Evolutionary conservation across 2,888 invertebrate species (phyloP).

Genomic region (Mythimna albipuncta): DNA sequence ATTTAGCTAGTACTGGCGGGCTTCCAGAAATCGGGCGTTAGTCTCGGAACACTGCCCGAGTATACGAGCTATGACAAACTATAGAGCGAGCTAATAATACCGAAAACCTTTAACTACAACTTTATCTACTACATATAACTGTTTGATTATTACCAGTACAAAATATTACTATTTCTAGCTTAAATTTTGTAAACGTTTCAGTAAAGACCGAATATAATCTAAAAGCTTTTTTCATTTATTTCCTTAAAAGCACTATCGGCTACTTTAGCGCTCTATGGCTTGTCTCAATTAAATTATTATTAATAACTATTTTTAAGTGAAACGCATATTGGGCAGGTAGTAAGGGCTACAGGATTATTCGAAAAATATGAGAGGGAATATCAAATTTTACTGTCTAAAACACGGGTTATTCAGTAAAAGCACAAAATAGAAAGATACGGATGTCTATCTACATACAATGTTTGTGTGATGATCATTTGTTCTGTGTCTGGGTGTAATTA

Average conservation of each 20-base stretch:
- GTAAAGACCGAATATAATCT: neutral
- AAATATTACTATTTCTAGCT: slow-evolving; percentile 6
- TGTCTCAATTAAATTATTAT: neutral
- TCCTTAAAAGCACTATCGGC: neutral
- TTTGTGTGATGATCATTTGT: too few relatives aligned
- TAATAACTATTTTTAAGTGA: neutral
- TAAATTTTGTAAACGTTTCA: neutral
- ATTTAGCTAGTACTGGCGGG: too few relatives aligned
- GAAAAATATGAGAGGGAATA: too few relatives aligned
- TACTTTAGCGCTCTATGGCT: slow-evolving; percentile 1
- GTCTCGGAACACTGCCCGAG: neutral
- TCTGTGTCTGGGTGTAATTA: too few relatives aligned
- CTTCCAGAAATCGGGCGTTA: neutral
- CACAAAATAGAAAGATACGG: too few relatives aligned
- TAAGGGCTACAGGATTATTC: too few relatives aligned
- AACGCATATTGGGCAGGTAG: neutral
- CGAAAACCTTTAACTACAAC: too few relatives aligned
- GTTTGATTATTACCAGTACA: neutral
- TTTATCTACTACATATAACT: neutral
- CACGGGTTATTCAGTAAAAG: too few relatives aligned
- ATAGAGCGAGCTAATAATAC: slow-evolving; percentile 31
- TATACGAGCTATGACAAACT: neutral
- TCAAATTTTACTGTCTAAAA: too few relatives aligned
- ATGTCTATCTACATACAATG: too few relatives aligned
- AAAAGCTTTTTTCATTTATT: neutral